Conservation (phyloP, 2,888 invertebrate genomes). For the Philhelius pedissequus region DNA sequence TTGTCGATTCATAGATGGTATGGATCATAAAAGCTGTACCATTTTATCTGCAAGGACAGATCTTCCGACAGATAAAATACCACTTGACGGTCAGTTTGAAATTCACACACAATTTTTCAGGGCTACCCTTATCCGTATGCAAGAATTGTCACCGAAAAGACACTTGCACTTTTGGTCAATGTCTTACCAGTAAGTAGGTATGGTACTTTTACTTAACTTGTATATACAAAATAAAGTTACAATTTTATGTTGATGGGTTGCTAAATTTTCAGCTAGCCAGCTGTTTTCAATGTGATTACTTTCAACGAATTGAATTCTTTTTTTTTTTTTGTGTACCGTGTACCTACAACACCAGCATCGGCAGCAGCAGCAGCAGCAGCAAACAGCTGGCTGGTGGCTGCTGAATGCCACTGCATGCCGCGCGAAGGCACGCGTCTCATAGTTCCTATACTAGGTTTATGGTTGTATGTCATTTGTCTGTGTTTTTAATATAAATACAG, state of each 20-base stretch:
- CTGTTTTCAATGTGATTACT: slow-evolving; percentile 13
- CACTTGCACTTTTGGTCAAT: neutral
- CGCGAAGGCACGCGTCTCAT: slow-evolving; percentile 50
- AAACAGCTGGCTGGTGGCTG: neutral
- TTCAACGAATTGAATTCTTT: slow-evolving; percentile 36
- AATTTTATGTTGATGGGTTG: slow-evolving; percentile 18
- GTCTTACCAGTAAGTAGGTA: slow-evolving; percentile 15
- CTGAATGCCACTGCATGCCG: slow-evolving; percentile 25
- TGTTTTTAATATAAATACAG: slow-evolving; percentile 75
- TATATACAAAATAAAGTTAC: slow-evolving; percentile 13
- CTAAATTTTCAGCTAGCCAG: slow-evolving; percentile 9
- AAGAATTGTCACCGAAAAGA: slow-evolving; percentile 1
- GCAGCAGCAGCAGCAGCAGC: no score
- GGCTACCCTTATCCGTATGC: slow-evolving; percentile 38
- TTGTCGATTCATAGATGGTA: slow-evolving; percentile 32
- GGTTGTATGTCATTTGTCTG: slow-evolving; percentile 53
- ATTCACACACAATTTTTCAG: neutral
- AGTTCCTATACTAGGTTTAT: slow-evolving; percentile 30
- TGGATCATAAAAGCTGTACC: slow-evolving; percentile 38
- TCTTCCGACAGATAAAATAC: neutral
- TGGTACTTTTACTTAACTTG: slow-evolving; percentile 2
- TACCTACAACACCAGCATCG: slow-evolving; percentile 18
- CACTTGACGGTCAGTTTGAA: neutral
- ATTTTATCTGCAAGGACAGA: slow-evolving; percentile 51
- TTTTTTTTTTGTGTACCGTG: neutral